A percentile compares a stretch with the other conserved stretches of the same genome.
phyloP scores from a whole-genome alignment of 1,140 invertebrate species.

The Elymnias hypermnestra region DNA sequence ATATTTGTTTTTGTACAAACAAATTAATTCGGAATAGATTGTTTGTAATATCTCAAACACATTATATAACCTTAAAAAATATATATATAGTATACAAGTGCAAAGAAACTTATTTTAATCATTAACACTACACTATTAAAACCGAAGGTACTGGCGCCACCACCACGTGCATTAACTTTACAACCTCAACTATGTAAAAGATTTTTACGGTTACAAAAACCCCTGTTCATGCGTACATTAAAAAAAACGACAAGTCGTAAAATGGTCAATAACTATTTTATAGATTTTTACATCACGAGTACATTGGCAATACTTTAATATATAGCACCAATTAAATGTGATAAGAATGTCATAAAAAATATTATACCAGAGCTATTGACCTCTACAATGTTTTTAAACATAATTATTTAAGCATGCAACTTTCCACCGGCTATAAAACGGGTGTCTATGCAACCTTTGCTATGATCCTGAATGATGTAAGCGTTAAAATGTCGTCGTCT shows the following conservation, averaged over 20 bases:
- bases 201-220: background rate
- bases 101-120: no score
- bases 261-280: constrained; percentile 5
- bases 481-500: constrained; percentile 46
- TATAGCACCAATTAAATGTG: background rate
- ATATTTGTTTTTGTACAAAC: no score
- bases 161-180: background rate
- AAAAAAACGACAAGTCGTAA: background rate
- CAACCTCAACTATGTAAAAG: background rate
- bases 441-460: constrained; percentile 40
- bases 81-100: no score
- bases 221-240: background rate
- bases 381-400: no score
- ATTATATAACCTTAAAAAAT: no score
- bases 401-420: no score
- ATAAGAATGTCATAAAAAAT: background rate
- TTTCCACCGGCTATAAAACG: no score
- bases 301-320: no score
- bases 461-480: constrained; percentile 53
- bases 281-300: constrained; percentile 2
- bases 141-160: background rate
- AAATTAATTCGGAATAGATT: no score
- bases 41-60: no score
- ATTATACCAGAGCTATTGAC: no score
- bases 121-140: no score